These are phyloP conservation scores for Pristionchus exspectatus DNA, from an alignment of 2,888 invertebrate genomes.

Conservation along the genomic window DNA sequence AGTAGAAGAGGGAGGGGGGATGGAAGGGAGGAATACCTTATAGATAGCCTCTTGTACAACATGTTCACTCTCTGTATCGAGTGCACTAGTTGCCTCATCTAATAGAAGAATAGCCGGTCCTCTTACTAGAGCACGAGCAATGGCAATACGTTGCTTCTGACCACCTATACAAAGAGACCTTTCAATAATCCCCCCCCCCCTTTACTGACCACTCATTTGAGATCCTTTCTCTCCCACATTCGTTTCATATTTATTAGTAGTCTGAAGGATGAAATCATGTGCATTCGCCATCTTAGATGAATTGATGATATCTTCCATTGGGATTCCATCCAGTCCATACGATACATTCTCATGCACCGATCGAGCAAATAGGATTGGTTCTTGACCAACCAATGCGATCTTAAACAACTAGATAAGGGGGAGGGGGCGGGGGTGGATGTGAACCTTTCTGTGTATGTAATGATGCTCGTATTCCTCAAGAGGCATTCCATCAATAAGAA, in stretches of 20 bases:
- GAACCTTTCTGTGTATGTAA: conserved; percentile 80
- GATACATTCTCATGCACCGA: conserved; percentile 78
- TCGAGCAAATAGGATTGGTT: conserved; percentile 80
- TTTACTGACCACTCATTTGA: conserved; percentile 79
- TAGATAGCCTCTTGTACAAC: conserved; percentile 65
- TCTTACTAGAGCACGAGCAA: conserved; percentile 73
- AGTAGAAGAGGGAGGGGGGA: background rate
- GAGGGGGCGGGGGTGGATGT: background rate
- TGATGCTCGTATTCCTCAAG: conserved; percentile 80
- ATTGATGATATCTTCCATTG: conserved; percentile 59
- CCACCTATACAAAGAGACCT: conserved; percentile 62
- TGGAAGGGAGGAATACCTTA: background rate
- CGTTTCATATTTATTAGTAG: conserved; percentile 80
- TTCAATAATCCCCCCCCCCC: no score
- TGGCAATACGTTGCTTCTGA: conserved; percentile 75
- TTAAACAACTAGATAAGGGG: conserved; percentile 53
- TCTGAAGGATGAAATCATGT: conserved; percentile 79
- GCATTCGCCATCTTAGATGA: conserved; percentile 80
- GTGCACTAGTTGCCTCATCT: conserved; percentile 75
- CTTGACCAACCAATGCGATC: conserved; percentile 80
- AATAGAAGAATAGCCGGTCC: conserved; percentile 75
- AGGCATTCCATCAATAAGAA: conserved; percentile 79
- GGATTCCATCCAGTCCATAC: conserved; percentile 72
- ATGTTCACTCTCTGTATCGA: conserved; percentile 76
- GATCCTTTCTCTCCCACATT: conserved; percentile 80